phyloP scores from a whole-genome alignment of 2,797 vertebrate genomes.

The Chrysocyon brachyurus region DNA sequence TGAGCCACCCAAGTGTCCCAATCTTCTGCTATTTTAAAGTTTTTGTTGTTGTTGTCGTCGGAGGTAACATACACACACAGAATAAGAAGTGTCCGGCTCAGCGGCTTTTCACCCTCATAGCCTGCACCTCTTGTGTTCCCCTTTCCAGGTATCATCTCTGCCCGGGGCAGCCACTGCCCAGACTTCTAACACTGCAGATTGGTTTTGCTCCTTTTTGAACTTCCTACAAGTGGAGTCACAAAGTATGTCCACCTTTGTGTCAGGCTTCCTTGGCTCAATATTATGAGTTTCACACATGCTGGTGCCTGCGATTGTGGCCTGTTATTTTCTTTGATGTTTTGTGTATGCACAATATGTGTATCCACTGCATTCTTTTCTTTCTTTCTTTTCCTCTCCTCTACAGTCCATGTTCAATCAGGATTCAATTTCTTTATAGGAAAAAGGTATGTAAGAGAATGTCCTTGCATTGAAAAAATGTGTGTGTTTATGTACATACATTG shows the following conservation, averaged over 20 bases:
- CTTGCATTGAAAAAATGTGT: background rate
- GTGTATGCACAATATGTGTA: too few relatives aligned
- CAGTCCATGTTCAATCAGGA: background rate
- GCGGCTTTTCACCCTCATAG: background rate
- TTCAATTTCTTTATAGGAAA: background rate
- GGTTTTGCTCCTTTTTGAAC: background rate
- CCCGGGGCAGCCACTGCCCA: background rate
- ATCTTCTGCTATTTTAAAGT: background rate
- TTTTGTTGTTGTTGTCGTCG: background rate
- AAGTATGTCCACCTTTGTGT: background rate
- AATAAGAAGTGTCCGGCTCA: background rate
- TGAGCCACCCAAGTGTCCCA: too few relatives aligned
- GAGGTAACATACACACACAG: background rate
- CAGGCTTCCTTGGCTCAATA: fast-evolving
- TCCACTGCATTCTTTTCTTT: background rate
- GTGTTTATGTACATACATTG: background rate
- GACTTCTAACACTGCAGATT: background rate
- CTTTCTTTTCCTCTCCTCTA: background rate
- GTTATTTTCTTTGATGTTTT: background rate
- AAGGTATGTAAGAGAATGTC: background rate
- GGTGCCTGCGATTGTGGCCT: fast-evolving
- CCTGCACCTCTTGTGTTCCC: fast-evolving
- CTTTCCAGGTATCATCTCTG: background rate
- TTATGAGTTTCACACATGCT: background rate
- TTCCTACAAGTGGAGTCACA: background rate